These are phyloP conservation scores for Trialeurodes vaporariorum DNA, from an alignment of 1,140 invertebrate genomes.

Conservation along the genomic window DNA sequence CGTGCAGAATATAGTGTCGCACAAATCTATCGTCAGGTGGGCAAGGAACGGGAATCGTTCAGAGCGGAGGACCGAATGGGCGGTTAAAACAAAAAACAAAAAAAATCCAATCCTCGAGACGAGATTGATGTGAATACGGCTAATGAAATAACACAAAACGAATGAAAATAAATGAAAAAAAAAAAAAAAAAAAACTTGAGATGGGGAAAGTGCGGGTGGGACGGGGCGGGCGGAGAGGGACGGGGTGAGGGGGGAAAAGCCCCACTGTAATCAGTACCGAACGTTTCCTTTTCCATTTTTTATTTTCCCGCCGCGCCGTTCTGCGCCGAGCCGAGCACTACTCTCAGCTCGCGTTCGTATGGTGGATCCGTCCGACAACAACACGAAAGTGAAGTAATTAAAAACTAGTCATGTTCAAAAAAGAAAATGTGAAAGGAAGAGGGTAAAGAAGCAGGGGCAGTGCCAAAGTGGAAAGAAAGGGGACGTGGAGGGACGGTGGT, in stretches of 20 bases:
- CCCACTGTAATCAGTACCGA: neutral
- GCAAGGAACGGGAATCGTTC: too few relatives aligned
- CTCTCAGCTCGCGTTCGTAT: too few relatives aligned
- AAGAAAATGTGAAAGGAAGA: neutral
- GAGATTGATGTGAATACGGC: neutral
- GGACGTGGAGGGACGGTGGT: too few relatives aligned
- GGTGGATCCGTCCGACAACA: too few relatives aligned
- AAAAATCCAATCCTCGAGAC: neutral
- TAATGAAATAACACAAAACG: neutral
- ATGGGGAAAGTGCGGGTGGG: too few relatives aligned
- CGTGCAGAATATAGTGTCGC: too few relatives aligned
- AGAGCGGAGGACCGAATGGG: too few relatives aligned
- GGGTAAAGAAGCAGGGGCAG: too few relatives aligned
- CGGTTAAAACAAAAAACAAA: neutral
- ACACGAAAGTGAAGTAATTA: neutral
- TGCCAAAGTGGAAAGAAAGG: too few relatives aligned
- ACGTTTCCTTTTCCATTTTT: neutral
- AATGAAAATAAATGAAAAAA: neutral
- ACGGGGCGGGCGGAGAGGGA: too few relatives aligned
- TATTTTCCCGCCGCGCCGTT: neutral
- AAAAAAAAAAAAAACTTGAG: neutral
- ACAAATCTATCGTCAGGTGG: too few relatives aligned
- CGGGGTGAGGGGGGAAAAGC: neutral
- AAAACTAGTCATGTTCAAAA: conserved; percentile 1
- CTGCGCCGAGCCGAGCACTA: too few relatives aligned